Evolutionary conservation across 2,797 vertebrate species (phyloP), one percentile per base, ranked within the genome.

Genomic region (Glyptemys insculpta): DNA sequence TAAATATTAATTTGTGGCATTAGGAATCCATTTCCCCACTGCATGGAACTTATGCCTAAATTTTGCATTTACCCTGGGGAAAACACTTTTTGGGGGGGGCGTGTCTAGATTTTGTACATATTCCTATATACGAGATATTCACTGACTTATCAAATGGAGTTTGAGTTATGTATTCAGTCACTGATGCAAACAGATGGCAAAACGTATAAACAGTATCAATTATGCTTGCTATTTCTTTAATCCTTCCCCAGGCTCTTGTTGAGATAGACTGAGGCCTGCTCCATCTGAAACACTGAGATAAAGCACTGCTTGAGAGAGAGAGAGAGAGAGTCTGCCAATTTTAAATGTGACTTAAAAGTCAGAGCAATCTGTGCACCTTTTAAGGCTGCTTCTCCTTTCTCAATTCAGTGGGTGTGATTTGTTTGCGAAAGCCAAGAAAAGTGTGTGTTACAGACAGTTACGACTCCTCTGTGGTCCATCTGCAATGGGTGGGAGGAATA

Each of bases 401-500:
- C 4, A 92, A 52, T 6, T 81, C 87, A 18, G 31, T 0, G 0
- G 1, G 5, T 0, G 0, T 29, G 53, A n/a, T 68, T 81, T 86
- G 23, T 41, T 83, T 79, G 23, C 52, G 62, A 62, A 92, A 83
- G 62, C 76, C 41, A 76, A 57, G 34, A 59, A 90, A 41, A 47
- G 23, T 62, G 27, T 68, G 29, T 34, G 47, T 53, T 11, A 57
- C 59, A 34, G 62, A 79, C 56, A 79, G 88, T 49, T 34, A 19
- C 81, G 44, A 87, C 18, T 31, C 19, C 37, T 92, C 56, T 53
- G 44, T n/a, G 12, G 54, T 12, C 12, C 80, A 37, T 11, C 44
- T 76, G 16, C 49, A 94, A 79, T 18, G 52, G 12, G 27, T 47
- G 65, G 65, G 50, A 84, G 12, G 15, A 81, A 79, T 62, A 89